phyloP scores from a whole-genome alignment of 2,797 vertebrate species.

The Streptopelia turtur region DNA sequence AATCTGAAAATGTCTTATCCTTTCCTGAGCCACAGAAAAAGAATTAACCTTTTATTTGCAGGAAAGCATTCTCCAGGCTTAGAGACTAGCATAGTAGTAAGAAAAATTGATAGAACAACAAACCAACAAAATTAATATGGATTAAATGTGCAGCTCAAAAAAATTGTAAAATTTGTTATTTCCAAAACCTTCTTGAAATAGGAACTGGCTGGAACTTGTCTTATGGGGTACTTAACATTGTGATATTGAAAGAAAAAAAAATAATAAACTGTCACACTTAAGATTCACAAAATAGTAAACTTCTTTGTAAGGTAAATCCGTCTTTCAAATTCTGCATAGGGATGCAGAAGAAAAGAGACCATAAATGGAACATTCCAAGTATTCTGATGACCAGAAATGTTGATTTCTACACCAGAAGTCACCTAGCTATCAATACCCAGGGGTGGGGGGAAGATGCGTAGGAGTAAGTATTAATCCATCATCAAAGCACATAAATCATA shows the following conservation, averaged over 20 bases:
- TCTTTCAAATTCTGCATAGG: not conserved
- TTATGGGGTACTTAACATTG: not conserved
- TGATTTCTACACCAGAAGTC: not conserved
- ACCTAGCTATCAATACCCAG: not conserved
- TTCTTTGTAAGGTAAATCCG: not conserved
- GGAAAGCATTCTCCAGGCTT: not conserved
- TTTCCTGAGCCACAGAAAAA: not conserved
- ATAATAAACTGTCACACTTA: not conserved
- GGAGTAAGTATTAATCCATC: not conserved
- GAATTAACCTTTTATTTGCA: conserved; percentile 8
- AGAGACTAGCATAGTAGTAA: not conserved
- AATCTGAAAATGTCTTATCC: not conserved
- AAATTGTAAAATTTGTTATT: accelerated
- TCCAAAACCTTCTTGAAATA: not conserved
- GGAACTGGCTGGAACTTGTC: not conserved
- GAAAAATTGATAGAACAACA: not conserved
- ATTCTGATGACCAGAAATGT: not conserved
- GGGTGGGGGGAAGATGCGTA: too few species aligned
- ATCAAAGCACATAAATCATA: not conserved
- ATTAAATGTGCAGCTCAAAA: not conserved
- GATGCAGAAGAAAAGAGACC: not conserved
- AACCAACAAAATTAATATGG: not conserved
- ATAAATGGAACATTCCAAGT: accelerated
- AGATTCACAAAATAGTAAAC: not conserved
- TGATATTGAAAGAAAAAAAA: not conserved